Evolutionary conservation across 2,888 invertebrate genomes (phyloP).

Genomic region (Eupeodes luniger): DNA sequence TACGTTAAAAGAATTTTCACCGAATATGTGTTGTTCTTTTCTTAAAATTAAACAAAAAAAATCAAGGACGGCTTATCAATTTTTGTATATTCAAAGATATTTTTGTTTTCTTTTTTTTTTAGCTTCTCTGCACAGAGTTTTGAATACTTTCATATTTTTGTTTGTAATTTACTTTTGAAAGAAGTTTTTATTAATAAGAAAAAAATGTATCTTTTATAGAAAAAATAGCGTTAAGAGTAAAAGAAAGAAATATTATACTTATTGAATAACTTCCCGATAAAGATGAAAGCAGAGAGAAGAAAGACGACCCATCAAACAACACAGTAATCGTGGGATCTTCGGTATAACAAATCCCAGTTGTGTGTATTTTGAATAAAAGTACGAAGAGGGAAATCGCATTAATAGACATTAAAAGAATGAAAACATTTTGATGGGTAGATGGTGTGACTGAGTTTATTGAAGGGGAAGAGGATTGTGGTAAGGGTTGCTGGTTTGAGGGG

Average conservation of each 20-base stretch:
- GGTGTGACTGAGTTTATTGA: neutral
- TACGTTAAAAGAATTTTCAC: neutral
- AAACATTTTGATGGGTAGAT: neutral
- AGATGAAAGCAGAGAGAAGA: neutral
- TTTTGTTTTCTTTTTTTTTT: neutral
- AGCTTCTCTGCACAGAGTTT: neutral
- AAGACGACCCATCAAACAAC: neutral
- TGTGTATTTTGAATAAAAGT: neutral
- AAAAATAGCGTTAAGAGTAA: neutral
- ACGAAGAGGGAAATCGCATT: slow-evolving; percentile 42
- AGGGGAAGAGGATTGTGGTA: neutral
- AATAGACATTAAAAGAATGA: slow-evolving; percentile 43
- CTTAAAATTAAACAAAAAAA: neutral
- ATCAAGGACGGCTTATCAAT: slow-evolving; percentile 18
- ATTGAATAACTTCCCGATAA: slow-evolving; percentile 9
- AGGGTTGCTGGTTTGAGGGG: neutral
- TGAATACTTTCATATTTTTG: slow-evolving; percentile 20
- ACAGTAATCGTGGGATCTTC: neutral
- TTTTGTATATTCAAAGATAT: slow-evolving; percentile 22
- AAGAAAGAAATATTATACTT: slow-evolving; percentile 17
- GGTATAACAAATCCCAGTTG: slow-evolving; percentile 23
- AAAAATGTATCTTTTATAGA: slow-evolving; percentile 24
- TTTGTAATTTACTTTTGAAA: slow-evolving; percentile 55
- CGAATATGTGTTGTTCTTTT: neutral
- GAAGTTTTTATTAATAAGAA: slow-evolving; percentile 40